Evolutionary conservation across 2,888 invertebrate genomes (phyloP), one percentile per base, ranked within the genome.

Genomic region (Drosophila infuscata): DNA sequence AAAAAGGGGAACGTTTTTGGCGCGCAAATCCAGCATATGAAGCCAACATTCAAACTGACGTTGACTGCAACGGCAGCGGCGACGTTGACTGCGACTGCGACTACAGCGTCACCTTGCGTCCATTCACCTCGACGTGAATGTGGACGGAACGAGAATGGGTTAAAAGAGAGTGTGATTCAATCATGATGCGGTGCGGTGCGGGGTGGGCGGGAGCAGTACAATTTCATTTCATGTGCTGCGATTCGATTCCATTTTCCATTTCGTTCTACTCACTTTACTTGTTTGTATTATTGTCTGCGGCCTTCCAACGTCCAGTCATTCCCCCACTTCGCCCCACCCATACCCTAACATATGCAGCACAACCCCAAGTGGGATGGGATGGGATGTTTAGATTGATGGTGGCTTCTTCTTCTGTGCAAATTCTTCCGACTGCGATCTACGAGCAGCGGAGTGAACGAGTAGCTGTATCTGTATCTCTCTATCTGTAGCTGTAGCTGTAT

Each of bases 161-260:
- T 41, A 57, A 41, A 57, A 57, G 57, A 43, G 57, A 56, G 54
- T 25, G 35, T 17, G 46, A 46, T 46, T 46, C 15, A 25, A 1
- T n/a, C n/a, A 25, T 25, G 11, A 30, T 9, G 15, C 8, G 53
- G 38, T 33, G 48, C 8, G 46, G 30, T 30, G 38, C n/a, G 41
- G 33, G 35, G 36, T 30, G 17, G 12, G 38, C 1, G 25, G 8
- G 17, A 17, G 30, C 36, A 30, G 51, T 57, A 66, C 57, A 76
- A 82, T 74, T 81, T 82, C 69, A 70, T 77, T 81, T 85, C 63
- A 85, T 84, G 75, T 69, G 83, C 75, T 82, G 83, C 82, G 85
- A 83, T 85, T 81, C 76, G 74, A 86, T 88, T 81, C 88, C 85
- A 84, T 85, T 85, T 85, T 89, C 85, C 85, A 85, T 82, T 88